Evolutionary conservation across 2,797 vertebrate genomes (phyloP), one percentile per base, ranked within the genome.

Genomic region (Phoebastria nigripes): DNA sequence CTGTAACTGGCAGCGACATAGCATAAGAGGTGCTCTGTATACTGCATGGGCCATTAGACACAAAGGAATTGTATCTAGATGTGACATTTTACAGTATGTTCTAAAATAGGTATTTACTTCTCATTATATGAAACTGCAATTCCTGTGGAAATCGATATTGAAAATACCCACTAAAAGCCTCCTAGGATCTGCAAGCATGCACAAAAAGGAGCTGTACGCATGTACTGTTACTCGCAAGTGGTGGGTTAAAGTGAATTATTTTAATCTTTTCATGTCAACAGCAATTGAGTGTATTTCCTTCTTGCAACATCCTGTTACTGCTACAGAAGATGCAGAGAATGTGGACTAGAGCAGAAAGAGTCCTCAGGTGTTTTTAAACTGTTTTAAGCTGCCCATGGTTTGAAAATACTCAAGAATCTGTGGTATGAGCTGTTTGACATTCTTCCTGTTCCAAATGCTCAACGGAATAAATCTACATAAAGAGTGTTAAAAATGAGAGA

Each of bases 381-480:
- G 76, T 90, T 92, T 92, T 92, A 94, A 92, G 88, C 73, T 96
- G 81, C 71, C 82, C 39, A 6, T 93, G 90, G 87, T 92, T 96
- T 92, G 91, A 81, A 97, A 96, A 95, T 95, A 93, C 72, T 95
- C 92, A 82, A 5, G 96, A 89, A 89, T 96, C 93, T 96, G 94
- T 94, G 93, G 91, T 95, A 84, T 93, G 90, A 95, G 96, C 96
- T 95, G 92, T 96, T 97, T 96, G 96, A 96, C 95, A 96, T 94
- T 97, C 96, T 81, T 91, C 87, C 61, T 74, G 22, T 94, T 95
- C 92, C 95, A 97, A 97, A 78, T 93, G 83, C 91, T 96, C 56
- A 82, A 74, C 93, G 74, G 92, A 91, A 94, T 96, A 95, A 83
- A 97, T 96, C 93, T 97, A 35, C 92, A 96, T 96, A 91, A 91